Conservation (phyloP, 2,113 vertebrate genomes). For the Alectura lathami region DNA sequence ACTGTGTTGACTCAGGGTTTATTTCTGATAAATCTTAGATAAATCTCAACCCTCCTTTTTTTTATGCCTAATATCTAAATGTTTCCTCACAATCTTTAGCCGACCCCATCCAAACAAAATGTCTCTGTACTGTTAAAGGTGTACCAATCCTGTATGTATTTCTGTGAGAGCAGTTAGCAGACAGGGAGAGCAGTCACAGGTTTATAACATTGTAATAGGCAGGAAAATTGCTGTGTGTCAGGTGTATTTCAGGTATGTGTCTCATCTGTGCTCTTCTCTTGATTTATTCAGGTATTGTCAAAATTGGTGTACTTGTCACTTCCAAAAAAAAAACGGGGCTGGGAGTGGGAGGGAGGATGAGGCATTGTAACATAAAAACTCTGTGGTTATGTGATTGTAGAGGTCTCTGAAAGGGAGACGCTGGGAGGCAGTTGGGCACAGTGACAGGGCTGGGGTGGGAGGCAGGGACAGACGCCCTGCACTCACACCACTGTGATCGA, state of each 20-base stretch:
- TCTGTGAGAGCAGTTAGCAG: neutral
- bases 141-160: neutral
- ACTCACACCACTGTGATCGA: accelerated
- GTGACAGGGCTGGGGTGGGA: neutral
- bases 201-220: neutral
- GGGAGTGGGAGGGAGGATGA: no score
- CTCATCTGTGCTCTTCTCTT: neutral
- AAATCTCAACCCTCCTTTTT: neutral
- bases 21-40: conserved; percentile 15
- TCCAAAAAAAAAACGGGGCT: no score
- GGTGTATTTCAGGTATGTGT: neutral
- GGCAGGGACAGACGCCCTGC: accelerated
- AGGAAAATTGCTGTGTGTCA: neutral
- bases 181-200: neutral
- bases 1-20: conserved; percentile 42
- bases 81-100: neutral
- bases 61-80: neutral
- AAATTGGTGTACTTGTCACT: neutral
- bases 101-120: neutral
- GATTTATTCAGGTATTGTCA: neutral
- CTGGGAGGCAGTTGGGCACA: neutral
- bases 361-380: neutral
- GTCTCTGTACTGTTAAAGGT: neutral
- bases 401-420: neutral
- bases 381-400: neutral